Evolutionary conservation across 2,888 invertebrate species (phyloP), one percentile per base, ranked within the genome.

Genomic region (Lasioglossum morio): DNA sequence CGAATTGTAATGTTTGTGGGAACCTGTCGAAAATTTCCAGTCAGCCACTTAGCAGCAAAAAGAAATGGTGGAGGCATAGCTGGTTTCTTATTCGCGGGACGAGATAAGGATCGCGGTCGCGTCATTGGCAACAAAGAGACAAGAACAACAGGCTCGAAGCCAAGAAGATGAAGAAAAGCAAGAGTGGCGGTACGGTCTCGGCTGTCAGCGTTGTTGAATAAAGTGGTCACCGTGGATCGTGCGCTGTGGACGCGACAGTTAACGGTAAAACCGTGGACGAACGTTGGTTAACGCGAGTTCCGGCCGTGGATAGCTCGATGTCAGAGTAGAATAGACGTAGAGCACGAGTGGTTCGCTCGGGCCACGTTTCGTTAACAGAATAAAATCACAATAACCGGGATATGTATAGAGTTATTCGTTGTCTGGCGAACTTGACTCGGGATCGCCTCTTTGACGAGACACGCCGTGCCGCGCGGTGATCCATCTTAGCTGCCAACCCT

Each of bases 401-500:
- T 66, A 80, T 77, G 66, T 84, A 87, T 90, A 91, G 91, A 92
- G 92, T 93, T 88, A 90, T 92, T 88, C 84, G 84, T 90, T 82
- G 84, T 66, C 83, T 83, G 84, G 84, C 84, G 60, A 88, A 81
- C 63, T 70, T 82, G 84, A 66, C 70, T 63, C 84, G 82, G 86
- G 87, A 90, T 89, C 82, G 88, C 85, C 87, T 90, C 93, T 93
- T 93, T 92, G 93, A 92, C 89, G 92, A 92, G 89, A 90, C 88
- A 76, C 77, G 78, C 81, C 77, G 76, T 83, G 88, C 91, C 90
- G 91, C 91, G 27, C 78, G 92, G 93, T 93, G 93, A 94, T 94
- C 93, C 92, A 94, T 94, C 94, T 93, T 93, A 92, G 87, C 92
- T 93, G 93, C 92, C 93, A 93, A 88, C 87, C 83, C 88, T 86